Evolutionary conservation across 23 tunicate genomes (phyloP), one percentile per base, ranked within the genome.

Genomic region (Corella eumyota): DNA sequence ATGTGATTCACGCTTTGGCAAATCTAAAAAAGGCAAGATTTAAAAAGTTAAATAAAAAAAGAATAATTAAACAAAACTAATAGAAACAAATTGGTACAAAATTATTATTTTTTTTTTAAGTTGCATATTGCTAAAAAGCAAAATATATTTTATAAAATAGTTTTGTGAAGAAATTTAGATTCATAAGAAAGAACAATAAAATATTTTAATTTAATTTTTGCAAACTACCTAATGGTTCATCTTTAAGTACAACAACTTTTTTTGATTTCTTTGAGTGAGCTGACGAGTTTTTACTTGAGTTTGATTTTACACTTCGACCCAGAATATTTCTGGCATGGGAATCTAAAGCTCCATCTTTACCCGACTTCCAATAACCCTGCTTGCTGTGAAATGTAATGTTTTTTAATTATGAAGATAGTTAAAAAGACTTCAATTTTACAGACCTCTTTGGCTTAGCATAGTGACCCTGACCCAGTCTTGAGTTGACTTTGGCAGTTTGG

Each of bases 311-410:
- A 38, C 63, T 84, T 21, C 71, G 56, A 4, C 94, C 94, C 60
- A 84, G 62, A 21, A 76, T 67, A 56, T 75, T 84, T 34, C 94
- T 58, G 11, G 94, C 74, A 69, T 84, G 77, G 4, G 94, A 84
- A 17, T 84, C 94, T 7, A 84, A 47, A 24, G 60, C 59, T 5
- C 68, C 83, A 75, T 69, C 65, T 47, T 66, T 65, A 3, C 83
- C 94, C 19, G 94, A 84, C 58, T 75, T 61, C 94, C 94, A 84
- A 40, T 51, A 51, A 19, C 57, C 57, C 23, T 51, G 57, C 23
- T 51, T 51, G 6, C 57, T 51, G 23, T 40, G 15, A 9, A n/a
- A n/a, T n/a, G n/a, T n/a, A n/a, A n/a, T n/a, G n/a, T n/a, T n/a
- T n/a, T n/a, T n/a, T n/a, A n/a, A n/a, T n/a, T n/a, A n/a, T n/a